These are phyloP conservation scores for Erebia ligea DNA, from an alignment of 2,888 invertebrate species.

Conservation along the genomic window DNA sequence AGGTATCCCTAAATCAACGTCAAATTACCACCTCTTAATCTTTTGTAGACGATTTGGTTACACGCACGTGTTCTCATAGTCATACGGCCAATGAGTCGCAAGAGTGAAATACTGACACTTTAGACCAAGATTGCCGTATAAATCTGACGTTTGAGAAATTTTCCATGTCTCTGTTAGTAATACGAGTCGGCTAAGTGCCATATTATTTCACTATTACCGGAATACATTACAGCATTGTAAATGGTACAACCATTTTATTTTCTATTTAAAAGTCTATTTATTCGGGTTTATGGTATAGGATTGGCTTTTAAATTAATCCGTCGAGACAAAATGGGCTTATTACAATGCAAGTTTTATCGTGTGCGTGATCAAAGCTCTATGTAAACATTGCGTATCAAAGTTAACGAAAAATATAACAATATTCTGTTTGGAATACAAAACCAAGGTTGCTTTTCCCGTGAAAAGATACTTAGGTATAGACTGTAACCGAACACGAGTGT, in stretches of 20 bases:
- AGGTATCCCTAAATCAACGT: slow-evolving; percentile 78
- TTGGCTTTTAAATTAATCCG: slow-evolving; percentile 4
- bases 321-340: background rate
- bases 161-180: slow-evolving; percentile 76
- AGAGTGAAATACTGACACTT: slow-evolving; percentile 65
- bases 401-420: background rate
- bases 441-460: background rate
- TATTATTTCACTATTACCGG: slow-evolving; percentile 65
- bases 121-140: slow-evolving; percentile 64
- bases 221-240: slow-evolving; percentile 69
- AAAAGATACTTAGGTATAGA: background rate
- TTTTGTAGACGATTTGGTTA: slow-evolving; percentile 77
- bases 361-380: background rate
- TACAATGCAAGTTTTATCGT: background rate
- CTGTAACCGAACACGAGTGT: background rate
- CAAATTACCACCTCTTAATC: slow-evolving; percentile 82
- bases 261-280: slow-evolving; percentile 24
- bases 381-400: background rate
- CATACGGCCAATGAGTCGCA: slow-evolving; percentile 52
- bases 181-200: slow-evolving; percentile 61
- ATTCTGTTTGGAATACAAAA: background rate
- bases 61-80: slow-evolving; percentile 67
- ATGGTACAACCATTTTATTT: slow-evolving; percentile 47
- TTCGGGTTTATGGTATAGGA: slow-evolving; percentile 15
- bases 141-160: slow-evolving; percentile 77